Evolutionary conservation across 1,140 invertebrate genomes (phyloP), one percentile per base, ranked within the genome.

Genomic region (Theocolax elegans): DNA sequence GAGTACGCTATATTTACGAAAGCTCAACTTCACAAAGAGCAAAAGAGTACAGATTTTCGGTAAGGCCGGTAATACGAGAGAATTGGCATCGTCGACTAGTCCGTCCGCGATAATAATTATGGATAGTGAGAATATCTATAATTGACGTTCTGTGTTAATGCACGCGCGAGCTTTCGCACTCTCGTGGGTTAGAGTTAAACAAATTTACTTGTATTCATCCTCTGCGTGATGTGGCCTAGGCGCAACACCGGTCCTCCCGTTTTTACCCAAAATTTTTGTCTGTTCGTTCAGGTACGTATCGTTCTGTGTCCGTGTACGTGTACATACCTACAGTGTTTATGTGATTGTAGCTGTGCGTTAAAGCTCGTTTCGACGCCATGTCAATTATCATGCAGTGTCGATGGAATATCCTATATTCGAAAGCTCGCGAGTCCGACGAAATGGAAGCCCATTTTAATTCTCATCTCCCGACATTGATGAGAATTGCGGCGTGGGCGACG

Each of bases 121-220:
- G 79, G 79, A 80, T 79, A 82, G 81, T 74, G 79, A 81, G 79
- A 79, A 79, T 79, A 77, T 75, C 76, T 75, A 79, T 82, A 78
- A 76, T 79, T 81, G 79, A 79, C 75, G 75, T 67, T 59, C 53
- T 73, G 75, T 76, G 77, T 81, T 81, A 78, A 79, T 80, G 77
- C 72, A 56, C 48, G 46, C 40, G 13, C 40, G 21, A n/a, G n/a
- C 51, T 19, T 58, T 63, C 53, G 15, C 31, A 19, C 54, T 29
- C 56, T 54, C 58, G 40, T 62, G 29, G 49, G 53, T 35, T 63
- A 67, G 72, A 72, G 67, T 75, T 78, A 76, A 79, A 79, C 73
- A 79, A 79, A 80, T 79, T 81, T 77, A 72, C 72, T 72, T 40
- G 27, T 46, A 65, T 58, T 51, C 49, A 44, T 53, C 21, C 21